A percentile compares a stretch with the other conserved stretches of the same genome.
phyloP scores from a whole-genome alignment of 2,113 vertebrate genomes.

The Trogon surrucura region DNA sequence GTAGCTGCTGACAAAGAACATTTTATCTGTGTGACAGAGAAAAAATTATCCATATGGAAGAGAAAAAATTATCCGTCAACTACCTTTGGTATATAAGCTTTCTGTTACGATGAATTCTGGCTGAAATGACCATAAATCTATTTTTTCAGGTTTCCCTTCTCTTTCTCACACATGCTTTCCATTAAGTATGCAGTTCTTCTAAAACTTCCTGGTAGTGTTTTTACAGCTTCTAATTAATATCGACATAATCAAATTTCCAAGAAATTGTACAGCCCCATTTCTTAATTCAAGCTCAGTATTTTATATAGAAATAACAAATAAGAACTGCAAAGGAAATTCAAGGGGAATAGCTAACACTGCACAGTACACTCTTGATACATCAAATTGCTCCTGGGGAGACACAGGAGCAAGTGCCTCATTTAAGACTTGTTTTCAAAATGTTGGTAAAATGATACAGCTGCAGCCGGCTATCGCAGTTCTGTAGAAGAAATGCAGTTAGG shows the following conservation, averaged over 20 bases:
- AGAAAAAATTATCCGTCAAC: slow-evolving; percentile 8
- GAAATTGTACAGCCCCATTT: accelerated
- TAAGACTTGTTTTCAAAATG: background rate
- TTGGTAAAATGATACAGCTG: background rate
- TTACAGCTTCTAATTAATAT: background rate
- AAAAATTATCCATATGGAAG: slow-evolving; percentile 18
- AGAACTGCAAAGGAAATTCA: background rate
- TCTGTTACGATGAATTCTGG: slow-evolving; percentile 11
- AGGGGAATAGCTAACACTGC: background rate
- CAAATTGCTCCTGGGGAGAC: background rate
- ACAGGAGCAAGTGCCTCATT: background rate
- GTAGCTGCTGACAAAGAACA: slow-evolving; percentile 43
- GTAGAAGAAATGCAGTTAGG: background rate
- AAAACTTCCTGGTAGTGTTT: background rate
- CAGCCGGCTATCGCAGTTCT: background rate
- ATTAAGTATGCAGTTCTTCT: background rate
- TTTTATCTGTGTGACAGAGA: slow-evolving; percentile 32
- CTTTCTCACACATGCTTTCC: background rate
- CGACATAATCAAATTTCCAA: background rate
- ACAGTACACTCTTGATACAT: background rate
- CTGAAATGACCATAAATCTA: background rate
- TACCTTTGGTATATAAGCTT: background rate
- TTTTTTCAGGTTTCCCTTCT: background rate
- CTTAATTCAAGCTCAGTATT: background rate
- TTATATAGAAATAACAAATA: background rate